phyloP scores from a whole-genome alignment of 2,797 vertebrate species.

The Amazonetta brasiliensis region DNA sequence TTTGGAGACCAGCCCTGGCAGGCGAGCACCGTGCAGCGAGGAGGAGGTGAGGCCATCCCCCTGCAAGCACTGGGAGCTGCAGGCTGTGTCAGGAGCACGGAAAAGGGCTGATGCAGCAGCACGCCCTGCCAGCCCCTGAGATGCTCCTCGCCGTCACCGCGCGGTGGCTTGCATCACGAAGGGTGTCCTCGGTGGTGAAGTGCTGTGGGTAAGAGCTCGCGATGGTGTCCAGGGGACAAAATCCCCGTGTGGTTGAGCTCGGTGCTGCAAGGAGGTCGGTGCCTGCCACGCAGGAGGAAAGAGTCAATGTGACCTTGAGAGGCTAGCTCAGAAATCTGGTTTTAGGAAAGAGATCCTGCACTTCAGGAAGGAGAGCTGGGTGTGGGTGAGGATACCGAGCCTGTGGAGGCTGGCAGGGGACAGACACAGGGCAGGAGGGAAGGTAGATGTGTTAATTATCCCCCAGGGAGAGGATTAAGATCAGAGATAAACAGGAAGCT shows the following conservation, averaged over 20 bases:
- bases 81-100: fast-evolving
- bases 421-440: background rate
- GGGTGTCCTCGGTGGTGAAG: background rate
- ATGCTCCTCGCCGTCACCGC: background rate
- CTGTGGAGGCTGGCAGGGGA: background rate
- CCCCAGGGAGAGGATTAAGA: background rate
- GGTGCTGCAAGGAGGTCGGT: background rate
- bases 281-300: background rate
- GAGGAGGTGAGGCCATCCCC: too few relatives aligned
- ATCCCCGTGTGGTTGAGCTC: background rate
- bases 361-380: background rate
- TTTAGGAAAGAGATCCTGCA: background rate
- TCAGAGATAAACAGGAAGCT: background rate
- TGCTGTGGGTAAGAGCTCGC: background rate
- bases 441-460: background rate
- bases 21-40: too few relatives aligned
- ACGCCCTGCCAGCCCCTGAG: background rate
- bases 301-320: constrained; percentile 18
- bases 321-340: background rate
- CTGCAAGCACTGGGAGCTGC: too few relatives aligned
- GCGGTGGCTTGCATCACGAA: background rate
- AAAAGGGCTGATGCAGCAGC: background rate
- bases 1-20: background rate
- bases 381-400: background rate
- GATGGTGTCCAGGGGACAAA: background rate